phyloP scores from a whole-genome alignment of 2,797 vertebrate genomes.

The Mus caroli region DNA sequence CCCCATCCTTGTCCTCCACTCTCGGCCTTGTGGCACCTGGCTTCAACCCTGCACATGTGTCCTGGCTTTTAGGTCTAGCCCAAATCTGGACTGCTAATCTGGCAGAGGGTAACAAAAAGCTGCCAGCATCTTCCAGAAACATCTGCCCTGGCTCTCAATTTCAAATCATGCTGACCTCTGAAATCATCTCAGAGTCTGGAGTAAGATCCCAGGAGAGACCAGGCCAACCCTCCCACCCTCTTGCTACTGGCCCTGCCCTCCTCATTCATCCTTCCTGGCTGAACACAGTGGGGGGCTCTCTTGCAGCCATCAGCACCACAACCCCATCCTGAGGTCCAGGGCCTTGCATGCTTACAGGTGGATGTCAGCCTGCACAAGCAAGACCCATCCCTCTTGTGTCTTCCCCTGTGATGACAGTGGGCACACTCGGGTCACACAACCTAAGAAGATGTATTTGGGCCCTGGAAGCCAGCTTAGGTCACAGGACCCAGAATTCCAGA shows the following conservation, averaged over 20 bases:
- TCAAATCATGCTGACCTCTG: neutral
- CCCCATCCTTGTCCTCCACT: accelerated
- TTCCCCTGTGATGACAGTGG: neutral
- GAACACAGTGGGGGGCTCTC: neutral
- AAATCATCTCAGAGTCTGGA: neutral
- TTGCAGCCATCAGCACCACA: neutral
- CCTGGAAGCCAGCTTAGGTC: neutral
- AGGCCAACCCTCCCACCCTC: neutral
- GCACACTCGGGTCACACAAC: neutral
- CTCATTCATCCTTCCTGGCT: accelerated
- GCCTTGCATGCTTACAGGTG: accelerated
- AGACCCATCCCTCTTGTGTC: accelerated
- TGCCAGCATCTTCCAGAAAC: neutral
- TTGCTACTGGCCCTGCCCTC: accelerated
- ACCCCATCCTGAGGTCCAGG: neutral
- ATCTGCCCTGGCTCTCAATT: accelerated
- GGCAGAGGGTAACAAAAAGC: neutral
- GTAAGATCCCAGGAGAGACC: neutral
- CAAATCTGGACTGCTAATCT: accelerated
- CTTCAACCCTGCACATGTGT: accelerated
- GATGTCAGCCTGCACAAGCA: accelerated
- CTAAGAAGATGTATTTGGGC: neutral
- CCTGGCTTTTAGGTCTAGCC: neutral
- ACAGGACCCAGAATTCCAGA: neutral
- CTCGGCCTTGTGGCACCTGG: neutral